Percentiles rank a stretch among this genome's conserved stretches.
phyloP scores from a whole-genome alignment of 2,797 vertebrate species.

The Sebastiscus tertius region DNA sequence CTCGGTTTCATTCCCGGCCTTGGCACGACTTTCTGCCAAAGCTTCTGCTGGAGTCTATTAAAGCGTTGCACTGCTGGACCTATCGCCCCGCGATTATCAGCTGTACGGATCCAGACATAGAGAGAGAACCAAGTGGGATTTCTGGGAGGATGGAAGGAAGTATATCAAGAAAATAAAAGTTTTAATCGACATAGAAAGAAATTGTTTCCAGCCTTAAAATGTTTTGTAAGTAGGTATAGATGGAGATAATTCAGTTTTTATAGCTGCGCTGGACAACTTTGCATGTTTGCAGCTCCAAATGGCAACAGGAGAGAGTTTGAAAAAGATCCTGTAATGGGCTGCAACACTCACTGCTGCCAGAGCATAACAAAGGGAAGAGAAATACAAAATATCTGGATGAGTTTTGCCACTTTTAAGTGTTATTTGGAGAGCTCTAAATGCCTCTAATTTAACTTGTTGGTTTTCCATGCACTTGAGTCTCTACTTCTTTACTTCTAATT shows the following conservation, averaged over 20 bases:
- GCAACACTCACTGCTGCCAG: not conserved
- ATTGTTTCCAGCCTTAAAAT: not conserved
- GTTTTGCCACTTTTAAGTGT: not conserved
- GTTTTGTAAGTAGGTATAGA: constrained; percentile 4
- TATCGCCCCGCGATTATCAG: constrained; percentile 25
- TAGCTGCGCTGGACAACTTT: not conserved
- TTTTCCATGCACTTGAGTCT: not conserved
- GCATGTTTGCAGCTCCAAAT: constrained; percentile 6
- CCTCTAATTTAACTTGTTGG: not conserved
- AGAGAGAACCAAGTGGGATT: constrained; percentile 25
- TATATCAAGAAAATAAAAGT: constrained; percentile 1
- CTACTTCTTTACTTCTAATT: not conserved
- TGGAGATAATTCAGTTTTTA: constrained; percentile 1
- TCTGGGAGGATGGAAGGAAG: constrained; percentile 4
- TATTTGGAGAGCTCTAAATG: not conserved
- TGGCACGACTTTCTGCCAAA: constrained; percentile 61
- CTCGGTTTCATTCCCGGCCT: constrained; percentile 64
- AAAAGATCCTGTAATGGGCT: constrained; percentile 16
- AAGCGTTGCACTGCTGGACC: constrained; percentile 52
- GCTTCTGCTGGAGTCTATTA: constrained; percentile 72
- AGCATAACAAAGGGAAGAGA: not conserved
- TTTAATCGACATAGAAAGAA: constrained; percentile 8
- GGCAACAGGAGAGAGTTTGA: not conserved
- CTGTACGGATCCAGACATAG: constrained; percentile 20
- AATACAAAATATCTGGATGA: not conserved